Percentiles rank a stretch among this genome's conserved stretches.
phyloP scores from a whole-genome alignment of 2,888 invertebrate species.

The Dioctria rufipes region DNA sequence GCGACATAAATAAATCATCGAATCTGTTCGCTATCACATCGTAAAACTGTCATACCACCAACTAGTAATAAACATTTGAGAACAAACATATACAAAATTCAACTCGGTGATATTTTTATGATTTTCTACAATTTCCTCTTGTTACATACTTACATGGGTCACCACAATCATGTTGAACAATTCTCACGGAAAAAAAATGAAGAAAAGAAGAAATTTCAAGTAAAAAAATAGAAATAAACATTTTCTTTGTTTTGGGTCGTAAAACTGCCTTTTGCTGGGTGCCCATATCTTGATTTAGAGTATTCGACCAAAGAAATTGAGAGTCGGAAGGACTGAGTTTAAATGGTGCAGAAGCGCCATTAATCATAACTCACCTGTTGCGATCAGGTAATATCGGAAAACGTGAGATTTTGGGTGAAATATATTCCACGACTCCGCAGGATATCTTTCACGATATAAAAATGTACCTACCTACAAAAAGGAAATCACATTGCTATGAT shows the following conservation, averaged over 20 bases:
- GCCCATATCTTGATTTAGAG: slow-evolving; percentile 40
- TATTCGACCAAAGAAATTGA: slow-evolving; percentile 25
- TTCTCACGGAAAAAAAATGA: slow-evolving; percentile 2
- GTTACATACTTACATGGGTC: neutral
- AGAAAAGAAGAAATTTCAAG: slow-evolving; percentile 21
- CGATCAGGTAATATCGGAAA: slow-evolving; percentile 10
- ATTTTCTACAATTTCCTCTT: slow-evolving; percentile 38
- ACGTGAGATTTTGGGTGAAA: slow-evolving; percentile 23
- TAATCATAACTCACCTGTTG: slow-evolving; percentile 52
- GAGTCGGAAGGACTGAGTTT: slow-evolving; percentile 11
- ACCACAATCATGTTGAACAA: neutral
- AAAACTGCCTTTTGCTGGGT: slow-evolving; percentile 23
- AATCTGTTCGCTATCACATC: slow-evolving; percentile 35
- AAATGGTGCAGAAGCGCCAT: slow-evolving; percentile 45
- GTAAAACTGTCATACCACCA: slow-evolving; percentile 41
- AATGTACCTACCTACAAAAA: neutral
- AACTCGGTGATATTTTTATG: slow-evolving; percentile 20
- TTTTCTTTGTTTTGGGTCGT: slow-evolving; percentile 28
- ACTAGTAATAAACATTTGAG: neutral
- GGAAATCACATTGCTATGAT: slow-evolving; percentile 13
- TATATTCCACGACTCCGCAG: slow-evolving; percentile 21
- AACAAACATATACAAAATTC: neutral
- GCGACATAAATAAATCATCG: slow-evolving; percentile 38
- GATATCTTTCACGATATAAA: slow-evolving; percentile 14
- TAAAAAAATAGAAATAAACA: slow-evolving; percentile 19